Evolutionary conservation across 2,888 invertebrate species (phyloP).

Genomic region (Cloeon dipterum): DNA sequence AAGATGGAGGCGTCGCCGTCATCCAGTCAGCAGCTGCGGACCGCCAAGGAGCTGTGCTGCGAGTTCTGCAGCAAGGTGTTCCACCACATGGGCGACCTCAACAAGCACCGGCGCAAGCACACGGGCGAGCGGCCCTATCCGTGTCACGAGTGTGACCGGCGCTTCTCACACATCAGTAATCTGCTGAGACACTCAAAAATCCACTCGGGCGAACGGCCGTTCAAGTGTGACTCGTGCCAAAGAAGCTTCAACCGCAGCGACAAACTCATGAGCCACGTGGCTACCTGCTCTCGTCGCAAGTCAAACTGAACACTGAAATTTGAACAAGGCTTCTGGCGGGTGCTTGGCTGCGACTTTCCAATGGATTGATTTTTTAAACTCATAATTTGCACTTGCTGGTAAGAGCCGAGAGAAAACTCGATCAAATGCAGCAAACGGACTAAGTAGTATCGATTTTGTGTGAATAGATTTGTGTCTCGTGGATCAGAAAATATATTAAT

Average conservation of each 20-base stretch:
- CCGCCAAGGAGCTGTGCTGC: neutral
- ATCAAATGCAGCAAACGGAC: too few relatives aligned
- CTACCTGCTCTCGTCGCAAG: too few relatives aligned
- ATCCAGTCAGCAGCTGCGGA: neutral
- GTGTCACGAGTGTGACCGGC: neutral
- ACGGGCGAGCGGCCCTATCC: slow-evolving; percentile 1
- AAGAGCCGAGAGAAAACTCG: too few relatives aligned
- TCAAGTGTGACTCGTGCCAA: neutral
- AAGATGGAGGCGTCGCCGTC: neutral
- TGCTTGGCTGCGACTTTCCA: too few relatives aligned
- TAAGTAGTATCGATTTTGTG: too few relatives aligned
- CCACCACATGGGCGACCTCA: slow-evolving; percentile 2
- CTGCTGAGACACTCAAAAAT: neutral
- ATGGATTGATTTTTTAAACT: too few relatives aligned
- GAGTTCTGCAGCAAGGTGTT: slow-evolving; percentile 1
- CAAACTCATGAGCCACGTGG: slow-evolving; percentile 1
- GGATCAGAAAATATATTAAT: too few relatives aligned
- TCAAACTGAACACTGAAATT: too few relatives aligned
- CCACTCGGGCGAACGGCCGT: slow-evolving; percentile 1
- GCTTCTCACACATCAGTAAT: neutral
- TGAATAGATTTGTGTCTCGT: too few relatives aligned
- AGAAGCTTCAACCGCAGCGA: slow-evolving; percentile 1
- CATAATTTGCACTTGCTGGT: too few relatives aligned
- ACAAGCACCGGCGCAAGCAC: slow-evolving; percentile 2
- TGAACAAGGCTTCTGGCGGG: too few relatives aligned